Conservation (phyloP, 2,113 vertebrate genomes). For the Asarcornis scutulata region DNA sequence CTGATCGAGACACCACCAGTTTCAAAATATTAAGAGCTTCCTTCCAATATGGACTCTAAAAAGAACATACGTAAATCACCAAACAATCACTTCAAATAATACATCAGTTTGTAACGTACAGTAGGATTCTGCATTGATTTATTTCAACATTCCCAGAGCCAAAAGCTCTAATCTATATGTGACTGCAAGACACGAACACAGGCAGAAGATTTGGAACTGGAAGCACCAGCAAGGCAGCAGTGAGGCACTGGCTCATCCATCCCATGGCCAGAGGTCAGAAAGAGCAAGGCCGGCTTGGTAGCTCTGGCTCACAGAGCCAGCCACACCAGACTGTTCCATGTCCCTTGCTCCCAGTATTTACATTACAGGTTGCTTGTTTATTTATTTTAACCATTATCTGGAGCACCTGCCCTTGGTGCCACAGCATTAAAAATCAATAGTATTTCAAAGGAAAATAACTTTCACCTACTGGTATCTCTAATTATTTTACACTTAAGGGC, state of each 20-base stretch:
- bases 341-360: not conserved
- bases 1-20: conserved; percentile 96
- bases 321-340: fast-evolving
- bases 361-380: not conserved
- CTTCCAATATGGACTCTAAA: conserved; percentile 96
- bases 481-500: not conserved
- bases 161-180: fast-evolving
- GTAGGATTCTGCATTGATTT: not conserved
- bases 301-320: not conserved
- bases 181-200: not conserved
- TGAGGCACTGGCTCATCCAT: not conserved
- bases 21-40: conserved; percentile 98
- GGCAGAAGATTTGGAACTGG: not conserved
- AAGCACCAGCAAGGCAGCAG: not conserved
- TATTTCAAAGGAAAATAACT: not conserved
- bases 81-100: not conserved
- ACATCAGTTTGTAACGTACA: not conserved
- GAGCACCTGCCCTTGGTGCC: not conserved
- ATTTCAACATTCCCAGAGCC: not conserved
- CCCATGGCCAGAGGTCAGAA: fast-evolving
- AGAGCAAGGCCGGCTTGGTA: not conserved
- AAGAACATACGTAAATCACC: not conserved
- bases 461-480: not conserved
- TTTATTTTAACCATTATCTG: not conserved
- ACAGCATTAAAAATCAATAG: not conserved